Conservation (phyloP, 2,888 invertebrate genomes). For the Eupithecia subfuscata region DNA sequence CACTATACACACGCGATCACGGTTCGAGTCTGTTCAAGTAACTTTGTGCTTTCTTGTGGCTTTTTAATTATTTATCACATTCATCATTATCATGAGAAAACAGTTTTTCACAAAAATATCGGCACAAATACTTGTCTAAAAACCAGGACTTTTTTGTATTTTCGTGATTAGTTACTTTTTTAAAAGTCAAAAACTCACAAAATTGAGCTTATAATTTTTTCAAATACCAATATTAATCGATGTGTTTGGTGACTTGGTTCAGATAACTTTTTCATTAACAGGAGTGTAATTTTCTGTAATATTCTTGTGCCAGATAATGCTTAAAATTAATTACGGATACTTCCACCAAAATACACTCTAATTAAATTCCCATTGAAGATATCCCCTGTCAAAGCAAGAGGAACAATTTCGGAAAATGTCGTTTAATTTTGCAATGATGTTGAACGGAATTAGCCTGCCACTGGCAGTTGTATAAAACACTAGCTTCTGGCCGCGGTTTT, state of each 20-base stretch:
- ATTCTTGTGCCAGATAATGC: not conserved
- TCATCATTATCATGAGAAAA: not conserved
- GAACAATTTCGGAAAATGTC: not conserved
- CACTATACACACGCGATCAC: constrained; percentile 54
- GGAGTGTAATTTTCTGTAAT: not conserved
- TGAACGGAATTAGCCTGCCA: not conserved
- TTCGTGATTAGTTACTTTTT: not conserved
- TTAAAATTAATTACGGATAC: not conserved
- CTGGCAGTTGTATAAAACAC: not conserved
- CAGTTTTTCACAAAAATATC: not conserved
- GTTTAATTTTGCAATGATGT: not conserved
- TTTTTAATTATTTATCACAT: not conserved
- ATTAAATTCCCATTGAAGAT: not conserved
- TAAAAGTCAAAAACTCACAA: not conserved
- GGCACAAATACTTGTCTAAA: not conserved
- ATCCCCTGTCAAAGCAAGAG: constrained; percentile 4
- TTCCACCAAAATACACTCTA: not conserved
- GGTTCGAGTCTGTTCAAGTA: constrained; percentile 39
- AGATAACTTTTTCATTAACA: not conserved
- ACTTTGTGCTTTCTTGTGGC: constrained; percentile 6
- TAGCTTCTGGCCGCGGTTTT: no score
- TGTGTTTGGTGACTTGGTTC: not conserved
- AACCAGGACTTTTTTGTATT: not conserved
- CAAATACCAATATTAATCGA: not conserved
- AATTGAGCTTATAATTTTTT: not conserved